Evolutionary conservation across 2,113 vertebrate species (phyloP).

Genomic region (Perca flavescens): DNA sequence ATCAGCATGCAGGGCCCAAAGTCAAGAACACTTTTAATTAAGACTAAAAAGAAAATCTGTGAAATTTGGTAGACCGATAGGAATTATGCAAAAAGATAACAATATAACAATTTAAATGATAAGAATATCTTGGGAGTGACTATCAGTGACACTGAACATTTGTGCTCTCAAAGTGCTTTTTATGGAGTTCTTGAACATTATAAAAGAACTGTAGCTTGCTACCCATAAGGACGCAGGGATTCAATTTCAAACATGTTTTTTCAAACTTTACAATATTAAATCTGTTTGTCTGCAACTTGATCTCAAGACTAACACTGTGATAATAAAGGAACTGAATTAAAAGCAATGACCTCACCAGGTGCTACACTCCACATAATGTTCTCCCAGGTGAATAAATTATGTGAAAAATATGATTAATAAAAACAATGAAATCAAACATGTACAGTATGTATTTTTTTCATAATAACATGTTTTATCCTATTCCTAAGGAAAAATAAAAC

Average conservation of each 20-base stretch:
- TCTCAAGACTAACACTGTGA: neutral
- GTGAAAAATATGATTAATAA: slow-evolving; percentile 22
- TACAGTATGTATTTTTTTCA: slow-evolving; percentile 2
- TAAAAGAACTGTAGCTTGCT: too few relatives aligned
- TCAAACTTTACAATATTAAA: too few relatives aligned
- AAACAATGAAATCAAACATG: slow-evolving; percentile 2
- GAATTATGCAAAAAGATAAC: neutral
- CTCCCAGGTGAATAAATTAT: neutral
- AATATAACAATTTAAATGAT: neutral
- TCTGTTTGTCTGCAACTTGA: neutral
- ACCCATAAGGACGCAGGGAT: too few relatives aligned
- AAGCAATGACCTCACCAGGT: neutral
- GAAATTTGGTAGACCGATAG: neutral
- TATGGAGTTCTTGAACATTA: neutral
- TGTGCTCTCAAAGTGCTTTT: neutral
- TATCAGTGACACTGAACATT: neutral
- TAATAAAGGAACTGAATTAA: neutral
- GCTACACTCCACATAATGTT: neutral
- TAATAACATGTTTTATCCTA: neutral
- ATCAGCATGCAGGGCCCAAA: neutral
- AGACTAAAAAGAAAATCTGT: too few relatives aligned
- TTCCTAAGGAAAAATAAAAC: neutral
- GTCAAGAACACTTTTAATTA: neutral
- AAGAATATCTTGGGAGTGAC: neutral
- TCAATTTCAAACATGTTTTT: too few relatives aligned